Percentiles rank a stretch among this genome's conserved stretches.
Evolutionary conservation across 2,113 vertebrate species (phyloP).

Genomic region (Malaclemys terrapin): DNA sequence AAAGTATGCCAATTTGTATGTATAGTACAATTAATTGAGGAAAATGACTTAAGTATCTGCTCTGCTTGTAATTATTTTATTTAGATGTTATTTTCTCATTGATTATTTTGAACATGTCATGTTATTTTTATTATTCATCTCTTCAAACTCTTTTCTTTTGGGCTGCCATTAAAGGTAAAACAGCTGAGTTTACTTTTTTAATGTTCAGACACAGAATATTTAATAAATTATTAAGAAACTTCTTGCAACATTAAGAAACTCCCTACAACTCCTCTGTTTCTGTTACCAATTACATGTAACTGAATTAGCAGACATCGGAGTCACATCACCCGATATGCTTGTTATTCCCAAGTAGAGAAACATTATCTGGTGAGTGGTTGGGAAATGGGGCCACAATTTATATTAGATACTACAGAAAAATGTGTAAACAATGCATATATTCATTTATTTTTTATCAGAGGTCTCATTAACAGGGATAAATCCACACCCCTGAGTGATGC

Average conservation of each 20-base stretch:
- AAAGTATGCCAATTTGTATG: neutral
- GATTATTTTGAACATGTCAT: neutral
- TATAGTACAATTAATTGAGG: slow-evolving; percentile 25
- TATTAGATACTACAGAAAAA: neutral
- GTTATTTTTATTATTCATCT: neutral
- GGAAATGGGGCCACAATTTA: neutral
- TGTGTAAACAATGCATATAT: neutral
- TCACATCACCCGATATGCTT: neutral
- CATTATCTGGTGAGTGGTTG: neutral
- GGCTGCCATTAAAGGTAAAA: slow-evolving; percentile 15
- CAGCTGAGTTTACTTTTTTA: neutral
- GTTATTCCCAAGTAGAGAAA: neutral
- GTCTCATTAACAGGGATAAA: neutral
- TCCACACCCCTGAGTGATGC: too few relatives aligned
- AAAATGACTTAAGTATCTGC: slow-evolving; percentile 31
- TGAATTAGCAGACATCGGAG: neutral
- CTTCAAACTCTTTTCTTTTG: neutral
- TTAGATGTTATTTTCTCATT: neutral
- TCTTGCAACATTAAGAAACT: neutral
- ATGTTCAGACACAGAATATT: neutral
- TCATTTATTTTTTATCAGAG: neutral
- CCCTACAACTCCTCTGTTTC: neutral
- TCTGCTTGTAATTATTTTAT: slow-evolving; percentile 15
- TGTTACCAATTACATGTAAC: neutral
- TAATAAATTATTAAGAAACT: neutral